A percentile compares a stretch with the other conserved stretches of the same genome.
phyloP scores from a whole-genome alignment of 2,888 invertebrate genomes.

The Lepidocyrtoides sp. region DNA sequence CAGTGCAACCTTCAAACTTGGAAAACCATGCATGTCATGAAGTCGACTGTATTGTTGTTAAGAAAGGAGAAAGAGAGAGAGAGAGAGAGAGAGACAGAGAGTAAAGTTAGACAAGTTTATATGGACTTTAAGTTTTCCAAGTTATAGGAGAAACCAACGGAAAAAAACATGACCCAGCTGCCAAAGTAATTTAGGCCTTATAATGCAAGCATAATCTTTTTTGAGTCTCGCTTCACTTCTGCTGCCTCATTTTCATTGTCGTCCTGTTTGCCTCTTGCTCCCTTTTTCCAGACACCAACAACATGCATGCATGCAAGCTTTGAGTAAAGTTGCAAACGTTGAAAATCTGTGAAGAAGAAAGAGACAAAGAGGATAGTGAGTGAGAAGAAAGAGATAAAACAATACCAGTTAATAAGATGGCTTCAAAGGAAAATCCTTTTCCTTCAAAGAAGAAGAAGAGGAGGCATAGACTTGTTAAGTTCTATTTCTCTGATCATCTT shows the following conservation, averaged over 20 bases:
- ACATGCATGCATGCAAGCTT: neutral
- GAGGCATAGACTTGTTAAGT: conserved; percentile 71
- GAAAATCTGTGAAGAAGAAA: conserved; percentile 50
- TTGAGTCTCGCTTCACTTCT: conserved; percentile 39
- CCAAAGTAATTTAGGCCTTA: conserved; percentile 77
- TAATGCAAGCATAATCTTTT: conserved; percentile 77
- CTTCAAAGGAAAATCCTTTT: conserved; percentile 77
- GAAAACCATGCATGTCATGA: too few species aligned
- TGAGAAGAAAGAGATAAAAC: conserved; percentile 72
- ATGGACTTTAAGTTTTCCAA: conserved; percentile 69
- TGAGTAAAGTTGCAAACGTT: conserved; percentile 33
- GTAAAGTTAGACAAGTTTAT: conserved; percentile 58
- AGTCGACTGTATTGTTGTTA: too few species aligned
- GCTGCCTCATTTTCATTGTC: conserved; percentile 9
- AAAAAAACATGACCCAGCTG: conserved; percentile 70
- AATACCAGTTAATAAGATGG: conserved; percentile 80
- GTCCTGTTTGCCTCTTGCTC: conserved; percentile 33
- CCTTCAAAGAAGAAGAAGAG: conserved; percentile 44
- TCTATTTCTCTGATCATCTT: conserved; percentile 48
- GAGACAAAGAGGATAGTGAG: conserved; percentile 3
- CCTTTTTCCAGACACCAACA: neutral
- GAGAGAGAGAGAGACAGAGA: neutral
- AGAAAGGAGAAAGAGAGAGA: neutral
- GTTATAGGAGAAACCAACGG: conserved; percentile 42
- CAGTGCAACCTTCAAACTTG: neutral